Evolutionary conservation across 2,113 vertebrate species (phyloP).

Genomic region (Rutilus rutilus): DNA sequence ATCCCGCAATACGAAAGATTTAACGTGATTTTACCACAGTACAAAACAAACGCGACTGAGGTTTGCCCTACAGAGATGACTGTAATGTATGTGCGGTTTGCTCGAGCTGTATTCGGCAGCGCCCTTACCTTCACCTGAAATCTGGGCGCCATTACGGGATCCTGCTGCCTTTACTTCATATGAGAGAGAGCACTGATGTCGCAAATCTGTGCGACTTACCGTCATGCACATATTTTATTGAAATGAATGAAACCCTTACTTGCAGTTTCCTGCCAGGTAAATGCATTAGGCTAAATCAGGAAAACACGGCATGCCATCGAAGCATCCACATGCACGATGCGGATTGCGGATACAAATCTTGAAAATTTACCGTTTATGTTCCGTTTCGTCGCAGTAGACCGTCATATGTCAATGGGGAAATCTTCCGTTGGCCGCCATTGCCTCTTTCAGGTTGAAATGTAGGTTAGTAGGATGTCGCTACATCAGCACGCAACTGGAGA

Average conservation of each 20-base stretch:
- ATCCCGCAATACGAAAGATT: slow-evolving; percentile 18
- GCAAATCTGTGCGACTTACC: slow-evolving; percentile 5
- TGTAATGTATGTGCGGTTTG: neutral
- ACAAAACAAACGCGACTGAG: neutral
- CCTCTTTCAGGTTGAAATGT: slow-evolving; percentile 34
- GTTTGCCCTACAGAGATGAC: neutral
- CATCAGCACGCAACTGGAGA: slow-evolving; percentile 27
- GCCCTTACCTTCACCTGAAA: slow-evolving; percentile 82
- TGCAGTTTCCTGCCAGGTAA: neutral
- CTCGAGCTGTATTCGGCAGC: slow-evolving; percentile 47
- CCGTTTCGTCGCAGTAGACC: neutral
- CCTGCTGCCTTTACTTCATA: slow-evolving; percentile 24
- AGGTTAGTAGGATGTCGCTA: slow-evolving; percentile 52
- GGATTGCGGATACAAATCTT: neutral
- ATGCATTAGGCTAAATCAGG: neutral
- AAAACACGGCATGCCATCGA: neutral
- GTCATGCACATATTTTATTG: neutral
- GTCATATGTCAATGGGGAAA: neutral
- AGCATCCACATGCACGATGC: slow-evolving; percentile 1
- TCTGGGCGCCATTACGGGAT: slow-evolving; percentile 76
- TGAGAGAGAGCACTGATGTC: neutral
- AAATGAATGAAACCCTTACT: neutral
- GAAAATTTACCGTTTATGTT: slow-evolving; percentile 24
- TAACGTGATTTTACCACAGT: neutral
- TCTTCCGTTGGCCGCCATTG: neutral